Conservation (phyloP, 2,888 invertebrate genomes). For the Standfussiana lucernea region DNA sequence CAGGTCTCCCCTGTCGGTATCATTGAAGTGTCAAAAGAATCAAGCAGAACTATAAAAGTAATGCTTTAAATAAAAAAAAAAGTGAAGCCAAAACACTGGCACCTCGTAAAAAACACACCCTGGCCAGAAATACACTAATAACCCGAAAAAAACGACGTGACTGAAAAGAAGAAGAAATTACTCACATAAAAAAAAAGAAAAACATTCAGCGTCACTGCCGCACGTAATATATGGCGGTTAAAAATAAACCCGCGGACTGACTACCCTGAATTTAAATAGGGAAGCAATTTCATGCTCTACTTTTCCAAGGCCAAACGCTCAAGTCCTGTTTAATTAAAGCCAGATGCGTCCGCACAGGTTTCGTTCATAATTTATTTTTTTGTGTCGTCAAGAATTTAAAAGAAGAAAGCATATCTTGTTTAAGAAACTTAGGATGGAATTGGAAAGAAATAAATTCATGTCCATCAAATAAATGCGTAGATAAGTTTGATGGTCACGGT, state of each 20-base stretch:
- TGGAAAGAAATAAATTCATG: too few relatives aligned
- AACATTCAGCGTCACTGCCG: slow-evolving; percentile 17
- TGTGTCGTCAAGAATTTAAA: not conserved
- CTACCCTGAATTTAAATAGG: slow-evolving; percentile 34
- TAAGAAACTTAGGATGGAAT: not conserved
- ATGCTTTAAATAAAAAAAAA: not conserved
- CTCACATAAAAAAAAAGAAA: slow-evolving; percentile 48
- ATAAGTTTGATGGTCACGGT: not conserved
- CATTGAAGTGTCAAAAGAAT: not conserved
- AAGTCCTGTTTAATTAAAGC: slow-evolving; percentile 46
- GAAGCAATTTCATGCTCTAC: slow-evolving; percentile 44
- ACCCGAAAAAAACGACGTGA: slow-evolving; percentile 17
- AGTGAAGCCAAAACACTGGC: not conserved
- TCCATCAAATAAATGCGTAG: not conserved
- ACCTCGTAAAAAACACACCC: slow-evolving; percentile 19
- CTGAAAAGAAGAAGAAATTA: too few relatives aligned
- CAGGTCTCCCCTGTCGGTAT: not conserved
- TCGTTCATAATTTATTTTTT: slow-evolving; percentile 19
- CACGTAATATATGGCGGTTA: slow-evolving; percentile 37
- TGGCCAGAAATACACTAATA: slow-evolving; percentile 20
- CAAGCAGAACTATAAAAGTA: not conserved
- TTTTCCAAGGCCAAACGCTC: slow-evolving; percentile 13
- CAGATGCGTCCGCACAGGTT: slow-evolving; percentile 25
- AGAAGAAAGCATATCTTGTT: not conserved
- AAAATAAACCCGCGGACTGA: slow-evolving; percentile 41